These are phyloP conservation scores for Eupristina koningsbergeri DNA, from an alignment of 1,140 invertebrate species.

Conservation along the genomic window DNA sequence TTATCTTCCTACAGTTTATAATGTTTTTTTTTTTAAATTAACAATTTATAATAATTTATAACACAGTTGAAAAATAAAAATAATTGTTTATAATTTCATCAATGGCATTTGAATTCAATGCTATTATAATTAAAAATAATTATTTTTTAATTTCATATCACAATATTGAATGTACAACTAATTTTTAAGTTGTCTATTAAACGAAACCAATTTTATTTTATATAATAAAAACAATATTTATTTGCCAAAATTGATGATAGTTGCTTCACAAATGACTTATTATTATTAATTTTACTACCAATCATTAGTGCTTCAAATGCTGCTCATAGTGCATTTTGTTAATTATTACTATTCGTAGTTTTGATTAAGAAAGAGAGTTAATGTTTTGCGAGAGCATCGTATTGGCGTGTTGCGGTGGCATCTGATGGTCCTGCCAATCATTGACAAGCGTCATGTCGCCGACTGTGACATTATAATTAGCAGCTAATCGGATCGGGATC, in stretches of 20 bases:
- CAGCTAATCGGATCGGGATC: slow-evolving; percentile 59
- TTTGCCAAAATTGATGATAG: neutral
- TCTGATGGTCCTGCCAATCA: slow-evolving; percentile 40
- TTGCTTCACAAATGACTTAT: neutral
- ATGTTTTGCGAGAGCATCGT: slow-evolving; percentile 44
- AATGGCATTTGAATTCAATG: neutral
- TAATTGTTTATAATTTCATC: neutral
- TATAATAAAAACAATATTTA: neutral
- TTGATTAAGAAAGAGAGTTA: slow-evolving; percentile 30
- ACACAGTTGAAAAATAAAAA: neutral
- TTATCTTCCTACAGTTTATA: too few relatives aligned
- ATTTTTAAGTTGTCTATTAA: too few relatives aligned
- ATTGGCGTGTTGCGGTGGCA: neutral
- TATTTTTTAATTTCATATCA: neutral
- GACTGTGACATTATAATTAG: slow-evolving; percentile 62
- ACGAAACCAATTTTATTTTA: too few relatives aligned
- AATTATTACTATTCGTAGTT: neutral
- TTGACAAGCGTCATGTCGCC: neutral
- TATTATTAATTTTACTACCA: slow-evolving; percentile 19
- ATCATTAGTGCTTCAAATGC: neutral
- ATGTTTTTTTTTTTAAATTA: too few relatives aligned
- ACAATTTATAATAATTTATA: neutral
- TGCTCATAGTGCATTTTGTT: slow-evolving; percentile 13
- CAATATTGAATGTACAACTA: too few relatives aligned
- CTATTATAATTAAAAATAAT: neutral